phyloP scores from a whole-genome alignment of 2,888 invertebrate species.

The Drosophila vallismaia region DNA sequence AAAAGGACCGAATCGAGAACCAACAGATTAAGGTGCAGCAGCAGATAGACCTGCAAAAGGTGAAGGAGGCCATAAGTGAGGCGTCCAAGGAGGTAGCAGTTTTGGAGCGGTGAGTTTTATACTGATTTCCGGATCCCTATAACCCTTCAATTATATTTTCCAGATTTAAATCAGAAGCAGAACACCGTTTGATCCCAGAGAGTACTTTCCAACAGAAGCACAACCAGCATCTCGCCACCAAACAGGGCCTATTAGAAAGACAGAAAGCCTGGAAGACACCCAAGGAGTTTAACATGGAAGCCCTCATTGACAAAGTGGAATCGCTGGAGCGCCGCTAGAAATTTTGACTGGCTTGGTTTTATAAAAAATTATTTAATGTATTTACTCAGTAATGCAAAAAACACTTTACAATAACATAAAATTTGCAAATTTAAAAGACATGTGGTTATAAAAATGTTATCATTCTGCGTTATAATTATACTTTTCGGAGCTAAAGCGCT shows the following conservation, averaged over 20 bases:
- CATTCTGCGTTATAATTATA: constrained; percentile 46
- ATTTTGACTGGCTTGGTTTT: constrained; percentile 30
- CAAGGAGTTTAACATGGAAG: constrained; percentile 75
- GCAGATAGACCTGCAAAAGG: constrained; percentile 57
- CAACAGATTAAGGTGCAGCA: constrained; percentile 52
- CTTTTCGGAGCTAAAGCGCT: constrained; percentile 55
- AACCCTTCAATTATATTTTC: background rate
- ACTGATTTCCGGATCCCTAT: background rate
- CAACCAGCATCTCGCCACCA: constrained; percentile 51
- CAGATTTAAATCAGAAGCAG: constrained; percentile 67
- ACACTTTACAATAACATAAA: constrained; percentile 52
- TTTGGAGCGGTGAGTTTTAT: constrained; percentile 69
- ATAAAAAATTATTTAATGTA: constrained; percentile 66
- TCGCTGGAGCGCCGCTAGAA: constrained; percentile 52
- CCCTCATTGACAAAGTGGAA: constrained; percentile 76
- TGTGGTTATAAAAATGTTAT: constrained; percentile 25
- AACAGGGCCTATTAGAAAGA: constrained; percentile 62
- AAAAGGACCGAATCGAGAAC: constrained; percentile 72
- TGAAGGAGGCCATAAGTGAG: constrained; percentile 61
- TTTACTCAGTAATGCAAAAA: constrained; percentile 63
- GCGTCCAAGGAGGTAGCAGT: constrained; percentile 59
- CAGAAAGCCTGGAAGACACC: constrained; percentile 63
- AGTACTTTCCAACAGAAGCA: constrained; percentile 52
- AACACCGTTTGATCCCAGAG: constrained; percentile 66
- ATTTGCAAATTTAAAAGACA: constrained; percentile 54